Base-by-base conservation (phyloP, 2,797 vertebrate genomes). In the Garrulus glandarius region DNA sequence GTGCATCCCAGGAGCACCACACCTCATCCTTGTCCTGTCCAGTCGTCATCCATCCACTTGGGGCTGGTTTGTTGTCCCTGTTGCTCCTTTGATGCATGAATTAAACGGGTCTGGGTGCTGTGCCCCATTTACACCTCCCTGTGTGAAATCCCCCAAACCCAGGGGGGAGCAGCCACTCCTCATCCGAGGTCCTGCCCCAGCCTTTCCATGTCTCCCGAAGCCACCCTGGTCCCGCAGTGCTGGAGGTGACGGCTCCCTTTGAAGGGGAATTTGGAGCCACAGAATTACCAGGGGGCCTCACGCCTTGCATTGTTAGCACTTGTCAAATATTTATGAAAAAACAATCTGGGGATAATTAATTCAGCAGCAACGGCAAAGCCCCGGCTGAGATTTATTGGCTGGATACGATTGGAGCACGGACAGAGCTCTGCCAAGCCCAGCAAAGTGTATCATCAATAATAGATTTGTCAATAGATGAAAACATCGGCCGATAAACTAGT, bases 271-370 rank as follows among this genome's bases (percentile, higher is more conserved):
- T 89, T 49, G 69, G 78, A 93, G 84, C 12, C 68, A 30, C 60
- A 41, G 60, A 93, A 89, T 36, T 81, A 89, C 39, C 93, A 67
- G 84, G 91, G 91, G 89, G 68, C 84, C 95, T 95, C 91, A 74
- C 67, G 18, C 93, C 86, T 92, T 17, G 55, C 64, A 79, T 93
- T 91, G 88, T 95, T 96, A 84, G 77, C 67, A 47, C 93, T 93
- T 65, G 92, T 96, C 93, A 96, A 96, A 95, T 96, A 95, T 96
- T 96, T 92, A 96, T 96, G 92, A 89, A 84, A 91, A 97, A 95
- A 94, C 92, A 95, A 94, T 92, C 78, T 47, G 81, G 49, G 78
- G 87, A 95, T 96, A 96, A 96, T 96, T 92, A 97, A 96, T 95
- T 96, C 94, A 91, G 64, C 70, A 92, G 71, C 9, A 2, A 95